Percentiles rank a stretch among this genome's conserved stretches.
phyloP scores from a whole-genome alignment of 2,888 invertebrate species.

The Esperia sulphurella region DNA sequence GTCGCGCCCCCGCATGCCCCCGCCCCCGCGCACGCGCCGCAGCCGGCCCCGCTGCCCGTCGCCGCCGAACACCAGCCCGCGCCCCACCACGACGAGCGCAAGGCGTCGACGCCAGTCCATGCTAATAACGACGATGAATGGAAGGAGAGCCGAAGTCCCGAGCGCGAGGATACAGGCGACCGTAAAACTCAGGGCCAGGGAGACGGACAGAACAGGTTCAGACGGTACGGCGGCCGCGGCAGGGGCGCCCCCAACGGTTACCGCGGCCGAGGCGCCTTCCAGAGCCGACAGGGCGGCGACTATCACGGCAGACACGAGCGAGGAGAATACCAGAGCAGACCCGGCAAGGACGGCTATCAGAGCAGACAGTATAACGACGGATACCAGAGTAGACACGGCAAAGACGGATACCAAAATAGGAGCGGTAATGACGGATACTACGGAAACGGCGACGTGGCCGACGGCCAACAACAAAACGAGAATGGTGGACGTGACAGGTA shows the following conservation, averaged over 20 bases:
- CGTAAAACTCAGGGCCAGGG: conserved; percentile 62
- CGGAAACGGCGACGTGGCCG: conserved; percentile 61
- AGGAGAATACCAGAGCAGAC: conserved; percentile 49
- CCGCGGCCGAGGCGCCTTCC: conserved; percentile 56
- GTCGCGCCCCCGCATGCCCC: conserved; percentile 13
- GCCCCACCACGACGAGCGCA: conserved; percentile 28
- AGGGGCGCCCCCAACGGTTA: conserved; percentile 64
- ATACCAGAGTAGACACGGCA: conserved; percentile 54
- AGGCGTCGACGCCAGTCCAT: conserved; percentile 32
- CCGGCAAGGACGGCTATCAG: conserved; percentile 57
- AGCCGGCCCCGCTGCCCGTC: conserved; percentile 57
- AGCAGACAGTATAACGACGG: conserved; percentile 51
- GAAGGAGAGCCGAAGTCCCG: conserved; percentile 57
- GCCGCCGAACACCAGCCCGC: conserved; percentile 55
- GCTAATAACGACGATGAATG: conserved; percentile 49
- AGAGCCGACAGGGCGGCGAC: conserved; percentile 47
- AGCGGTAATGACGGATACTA: conserved; percentile 54
- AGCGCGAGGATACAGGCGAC: conserved; percentile 50
- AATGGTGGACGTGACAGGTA: conserved; percentile 75
- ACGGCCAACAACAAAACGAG: conserved; percentile 67
- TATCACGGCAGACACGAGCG: conserved; percentile 44
- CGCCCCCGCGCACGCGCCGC: conserved; percentile 41
- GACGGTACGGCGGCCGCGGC: conserved; percentile 55
- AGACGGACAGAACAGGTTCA: conserved; percentile 58
- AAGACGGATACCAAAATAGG: conserved; percentile 48